These are phyloP conservation scores for Bembecia ichneumoniformis DNA, from an alignment of 2,888 invertebrate genomes.

Conservation along the genomic window DNA sequence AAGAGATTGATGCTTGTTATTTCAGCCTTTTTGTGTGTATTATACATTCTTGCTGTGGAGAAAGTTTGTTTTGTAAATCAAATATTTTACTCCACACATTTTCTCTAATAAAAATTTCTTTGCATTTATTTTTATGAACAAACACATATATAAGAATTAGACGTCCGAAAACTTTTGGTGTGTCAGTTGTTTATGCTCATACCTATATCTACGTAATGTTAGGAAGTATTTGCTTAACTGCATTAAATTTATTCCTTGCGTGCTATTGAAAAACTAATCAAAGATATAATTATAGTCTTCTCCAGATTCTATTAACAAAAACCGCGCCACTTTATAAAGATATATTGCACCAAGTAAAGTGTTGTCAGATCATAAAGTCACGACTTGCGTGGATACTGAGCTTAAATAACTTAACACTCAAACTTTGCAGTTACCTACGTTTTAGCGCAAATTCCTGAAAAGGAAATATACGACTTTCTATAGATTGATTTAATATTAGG, in stretches of 20 bases:
- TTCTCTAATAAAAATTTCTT: neutral
- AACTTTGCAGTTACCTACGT: constrained; percentile 8
- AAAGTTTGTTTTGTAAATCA: neutral
- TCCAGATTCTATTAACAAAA: neutral
- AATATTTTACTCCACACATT: neutral
- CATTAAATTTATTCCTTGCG: neutral
- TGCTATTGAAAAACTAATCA: neutral
- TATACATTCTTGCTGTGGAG: neutral
- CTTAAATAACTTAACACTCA: constrained; percentile 1
- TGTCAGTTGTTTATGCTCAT: too few species aligned
- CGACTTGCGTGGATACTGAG: constrained; percentile 22
- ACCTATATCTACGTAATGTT: too few species aligned
- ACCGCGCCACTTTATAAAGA: constrained; percentile 8
- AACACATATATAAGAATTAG: too few species aligned
- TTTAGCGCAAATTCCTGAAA: constrained; percentile 6
- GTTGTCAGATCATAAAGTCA: constrained; percentile 26
- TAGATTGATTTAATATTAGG: too few species aligned
- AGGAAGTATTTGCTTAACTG: neutral
- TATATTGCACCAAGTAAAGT: constrained; percentile 11
- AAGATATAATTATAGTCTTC: neutral
- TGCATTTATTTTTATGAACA: neutral
- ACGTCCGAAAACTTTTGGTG: too few species aligned
- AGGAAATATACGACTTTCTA: too few species aligned
- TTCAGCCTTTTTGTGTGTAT: constrained; percentile 23
- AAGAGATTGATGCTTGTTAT: constrained; percentile 62